Percentiles rank a stretch among this genome's conserved stretches.
These are phyloP conservation scores for Enteromius fasciolatus DNA, from an alignment of 2,797 vertebrate genomes.

Conservation along the genomic window DNA sequence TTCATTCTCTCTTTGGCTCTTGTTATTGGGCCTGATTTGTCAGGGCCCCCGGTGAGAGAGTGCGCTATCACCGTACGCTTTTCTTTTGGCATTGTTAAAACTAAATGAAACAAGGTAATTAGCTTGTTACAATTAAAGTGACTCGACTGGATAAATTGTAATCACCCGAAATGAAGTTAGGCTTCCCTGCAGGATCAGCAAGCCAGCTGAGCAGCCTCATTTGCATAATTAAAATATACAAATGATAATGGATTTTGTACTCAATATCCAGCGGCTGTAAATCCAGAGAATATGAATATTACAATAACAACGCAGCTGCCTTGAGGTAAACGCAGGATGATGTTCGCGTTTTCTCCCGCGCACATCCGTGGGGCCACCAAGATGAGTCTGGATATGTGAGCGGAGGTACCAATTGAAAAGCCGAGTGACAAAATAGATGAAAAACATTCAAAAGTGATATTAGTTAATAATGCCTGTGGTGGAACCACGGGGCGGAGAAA, in stretches of 20 bases:
- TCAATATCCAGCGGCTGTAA: constrained; percentile 99
- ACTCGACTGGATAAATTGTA: constrained; percentile 99
- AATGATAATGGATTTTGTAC: constrained; percentile 99
- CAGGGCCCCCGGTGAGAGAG: constrained; percentile 61
- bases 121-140: constrained; percentile 99
- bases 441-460: constrained; percentile 86
- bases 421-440: constrained; percentile 66
- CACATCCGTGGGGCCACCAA: constrained; percentile 69
- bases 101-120: constrained; percentile 99
- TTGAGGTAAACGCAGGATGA: constrained; percentile 86
- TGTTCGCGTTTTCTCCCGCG: constrained; percentile 61
- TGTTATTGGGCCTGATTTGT: constrained; percentile 53
- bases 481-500: constrained; percentile 64
- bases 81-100: constrained; percentile 97
- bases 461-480: constrained; percentile 87
- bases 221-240: constrained; percentile 99
- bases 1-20: constrained; percentile 36
- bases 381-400: constrained; percentile 82
- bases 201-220: constrained; percentile 99
- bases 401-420: constrained; percentile 72
- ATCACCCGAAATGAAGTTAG: constrained; percentile 99
- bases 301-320: constrained; percentile 93
- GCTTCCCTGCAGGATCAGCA: constrained; percentile 97
- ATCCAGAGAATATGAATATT: constrained; percentile 97
- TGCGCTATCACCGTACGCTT: constrained; percentile 82